Evolutionary conservation across 2,797 vertebrate genomes (phyloP).

Genomic region (Buphagus erythrorhynchus): DNA sequence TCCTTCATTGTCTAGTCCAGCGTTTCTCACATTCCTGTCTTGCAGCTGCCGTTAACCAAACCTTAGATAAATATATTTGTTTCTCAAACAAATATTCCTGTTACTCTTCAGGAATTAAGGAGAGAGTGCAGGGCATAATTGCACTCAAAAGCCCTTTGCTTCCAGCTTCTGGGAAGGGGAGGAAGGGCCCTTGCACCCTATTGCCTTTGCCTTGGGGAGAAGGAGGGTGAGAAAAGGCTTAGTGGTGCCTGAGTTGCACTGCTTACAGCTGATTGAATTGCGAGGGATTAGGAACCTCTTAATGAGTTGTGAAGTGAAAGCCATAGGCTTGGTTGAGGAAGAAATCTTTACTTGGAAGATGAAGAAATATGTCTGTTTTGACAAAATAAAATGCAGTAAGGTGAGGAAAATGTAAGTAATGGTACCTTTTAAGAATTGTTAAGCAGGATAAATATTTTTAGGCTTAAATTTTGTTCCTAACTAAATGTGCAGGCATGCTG

Average conservation of each 20-base stretch:
- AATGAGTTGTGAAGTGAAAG: not conserved
- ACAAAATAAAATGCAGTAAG: not conserved
- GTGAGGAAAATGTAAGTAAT: not conserved
- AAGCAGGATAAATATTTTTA: not conserved
- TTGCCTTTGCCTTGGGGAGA: not conserved
- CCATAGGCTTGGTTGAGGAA: not conserved
- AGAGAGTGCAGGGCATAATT: not conserved
- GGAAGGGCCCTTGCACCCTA: not conserved
- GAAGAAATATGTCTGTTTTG: not conserved
- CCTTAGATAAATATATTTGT: not conserved
- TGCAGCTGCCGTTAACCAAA: not conserved
- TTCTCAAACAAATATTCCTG: not conserved
- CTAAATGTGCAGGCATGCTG: not conserved
- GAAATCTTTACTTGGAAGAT: not conserved
- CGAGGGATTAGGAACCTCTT: not conserved
- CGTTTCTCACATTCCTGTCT: not conserved
- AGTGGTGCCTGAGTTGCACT: not conserved
- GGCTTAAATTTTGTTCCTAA: not conserved
- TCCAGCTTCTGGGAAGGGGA: not conserved
- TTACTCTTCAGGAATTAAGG: not conserved
- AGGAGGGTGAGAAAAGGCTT: not conserved
- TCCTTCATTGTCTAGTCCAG: not conserved
- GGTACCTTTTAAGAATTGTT: not conserved
- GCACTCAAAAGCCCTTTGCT: not conserved
- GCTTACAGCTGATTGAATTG: not conserved